Evolutionary conservation across 2,113 vertebrate species (phyloP).

Genomic region (Rhombomys opimus): DNA sequence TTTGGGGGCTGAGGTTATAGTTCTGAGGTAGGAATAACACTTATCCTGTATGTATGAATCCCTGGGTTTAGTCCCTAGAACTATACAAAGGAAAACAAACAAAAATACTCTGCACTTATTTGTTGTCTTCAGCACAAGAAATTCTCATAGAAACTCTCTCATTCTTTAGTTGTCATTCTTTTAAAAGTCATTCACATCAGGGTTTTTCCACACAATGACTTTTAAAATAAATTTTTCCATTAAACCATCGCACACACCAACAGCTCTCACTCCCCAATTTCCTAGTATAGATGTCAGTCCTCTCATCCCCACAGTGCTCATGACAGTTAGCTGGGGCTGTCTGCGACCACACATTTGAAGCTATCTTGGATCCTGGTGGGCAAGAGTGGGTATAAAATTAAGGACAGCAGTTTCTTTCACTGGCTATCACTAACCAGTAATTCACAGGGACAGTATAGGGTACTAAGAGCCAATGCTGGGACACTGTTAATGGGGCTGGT

Average conservation of each 20-base stretch:
- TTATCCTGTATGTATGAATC: background rate
- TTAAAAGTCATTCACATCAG: background rate
- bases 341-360: background rate
- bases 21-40: background rate
- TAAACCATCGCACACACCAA: too few relatives aligned
- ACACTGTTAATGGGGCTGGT: background rate
- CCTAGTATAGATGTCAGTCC: background rate
- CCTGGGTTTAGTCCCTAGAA: too few relatives aligned
- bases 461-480: background rate
- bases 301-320: background rate
- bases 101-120: background rate
- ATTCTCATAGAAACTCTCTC: background rate
- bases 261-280: background rate
- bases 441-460: too few relatives aligned
- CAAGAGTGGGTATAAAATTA: background rate
- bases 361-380: background rate
- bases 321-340: background rate
- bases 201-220: background rate
- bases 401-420: background rate
- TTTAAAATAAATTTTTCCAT: background rate
- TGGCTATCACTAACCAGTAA: background rate
- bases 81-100: background rate
- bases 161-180: background rate
- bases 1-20: background rate
- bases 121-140: background rate